Conservation (phyloP, 1,140 invertebrate species). For the Rhagoletis zephyria region DNA sequence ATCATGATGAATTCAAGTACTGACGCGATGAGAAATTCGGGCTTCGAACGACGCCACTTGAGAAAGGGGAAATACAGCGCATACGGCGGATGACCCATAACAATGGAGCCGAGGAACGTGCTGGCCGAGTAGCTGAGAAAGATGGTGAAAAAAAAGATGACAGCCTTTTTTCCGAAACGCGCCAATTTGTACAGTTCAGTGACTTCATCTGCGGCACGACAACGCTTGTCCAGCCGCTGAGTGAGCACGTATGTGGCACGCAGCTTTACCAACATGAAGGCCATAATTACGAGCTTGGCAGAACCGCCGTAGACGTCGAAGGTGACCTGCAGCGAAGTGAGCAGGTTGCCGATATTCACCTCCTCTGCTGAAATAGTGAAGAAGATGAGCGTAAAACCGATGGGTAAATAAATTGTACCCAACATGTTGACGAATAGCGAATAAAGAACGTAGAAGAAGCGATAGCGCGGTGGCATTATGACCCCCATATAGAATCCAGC, state of each 20-base stretch:
- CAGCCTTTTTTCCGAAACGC: constrained; percentile 57
- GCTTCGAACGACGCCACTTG: constrained; percentile 58
- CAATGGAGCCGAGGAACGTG: constrained; percentile 60
- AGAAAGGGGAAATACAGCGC: constrained; percentile 60
- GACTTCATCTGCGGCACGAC: constrained; percentile 55
- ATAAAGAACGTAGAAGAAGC: background rate
- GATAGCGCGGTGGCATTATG: background rate
- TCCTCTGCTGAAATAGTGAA: background rate
- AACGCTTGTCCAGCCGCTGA: constrained; percentile 58
- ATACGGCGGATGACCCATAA: constrained; percentile 60
- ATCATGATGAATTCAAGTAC: constrained; percentile 61
- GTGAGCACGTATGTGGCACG: constrained; percentile 55
- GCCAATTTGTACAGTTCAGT: constrained; percentile 43
- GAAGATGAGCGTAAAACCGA: constrained; percentile 44
- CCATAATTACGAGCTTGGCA: constrained; percentile 58
- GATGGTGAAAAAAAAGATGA: constrained; percentile 58
- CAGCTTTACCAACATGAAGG: constrained; percentile 54
- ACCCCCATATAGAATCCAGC: constrained; percentile 7
- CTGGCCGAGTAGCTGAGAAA: constrained; percentile 59
- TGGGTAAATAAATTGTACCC: constrained; percentile 18
- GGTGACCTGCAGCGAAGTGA: constrained; percentile 58
- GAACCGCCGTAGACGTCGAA: constrained; percentile 61
- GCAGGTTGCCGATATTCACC: constrained; percentile 8
- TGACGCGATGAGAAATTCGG: constrained; percentile 59
- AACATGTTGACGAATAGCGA: background rate